These are phyloP conservation scores for Ditula angustiorana DNA, from an alignment of 2,888 invertebrate genomes.

Conservation along the genomic window DNA sequence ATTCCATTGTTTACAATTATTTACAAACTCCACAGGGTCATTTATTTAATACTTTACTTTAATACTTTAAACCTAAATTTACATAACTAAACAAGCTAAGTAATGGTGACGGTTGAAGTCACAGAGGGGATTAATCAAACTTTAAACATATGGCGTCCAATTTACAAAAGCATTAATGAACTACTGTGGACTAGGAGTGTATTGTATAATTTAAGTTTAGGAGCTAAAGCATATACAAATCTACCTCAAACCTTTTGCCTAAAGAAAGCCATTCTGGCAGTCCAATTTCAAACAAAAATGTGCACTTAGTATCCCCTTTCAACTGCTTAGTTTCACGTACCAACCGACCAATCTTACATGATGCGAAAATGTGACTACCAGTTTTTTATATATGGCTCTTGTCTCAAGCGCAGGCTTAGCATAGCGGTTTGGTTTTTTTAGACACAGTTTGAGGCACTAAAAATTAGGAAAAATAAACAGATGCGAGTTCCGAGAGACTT, in stretches of 20 bases:
- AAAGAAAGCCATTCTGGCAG: constrained; percentile 26
- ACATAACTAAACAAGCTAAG: constrained; percentile 35
- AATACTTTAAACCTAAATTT: constrained; percentile 28
- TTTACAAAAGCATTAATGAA: constrained; percentile 74
- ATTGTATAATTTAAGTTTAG: constrained; percentile 55
- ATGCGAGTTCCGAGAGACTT: background rate
- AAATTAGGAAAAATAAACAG: constrained; percentile 1
- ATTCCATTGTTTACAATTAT: constrained; percentile 61
- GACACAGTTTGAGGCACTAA: constrained; percentile 29
- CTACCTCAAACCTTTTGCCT: constrained; percentile 36
- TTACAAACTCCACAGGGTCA: constrained; percentile 60
- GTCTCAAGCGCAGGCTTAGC: constrained; percentile 21
- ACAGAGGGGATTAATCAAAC: constrained; percentile 40
- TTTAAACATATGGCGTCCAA: constrained; percentile 52
- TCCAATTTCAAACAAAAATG: constrained; percentile 23
- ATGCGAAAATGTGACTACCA: constrained; percentile 24
- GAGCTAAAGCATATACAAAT: constrained; percentile 44
- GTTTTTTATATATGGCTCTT: constrained; percentile 7
- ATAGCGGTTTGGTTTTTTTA: constrained; percentile 2
- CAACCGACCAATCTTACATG: background rate
- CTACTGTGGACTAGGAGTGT: constrained; percentile 73
- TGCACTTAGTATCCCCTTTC: background rate
- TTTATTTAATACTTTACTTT: constrained; percentile 28
- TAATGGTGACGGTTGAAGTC: constrained; percentile 32
- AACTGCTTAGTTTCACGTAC: constrained; percentile 5